phyloP scores from a whole-genome alignment of 2,797 vertebrate species.

The Oreochromis grahami region DNA sequence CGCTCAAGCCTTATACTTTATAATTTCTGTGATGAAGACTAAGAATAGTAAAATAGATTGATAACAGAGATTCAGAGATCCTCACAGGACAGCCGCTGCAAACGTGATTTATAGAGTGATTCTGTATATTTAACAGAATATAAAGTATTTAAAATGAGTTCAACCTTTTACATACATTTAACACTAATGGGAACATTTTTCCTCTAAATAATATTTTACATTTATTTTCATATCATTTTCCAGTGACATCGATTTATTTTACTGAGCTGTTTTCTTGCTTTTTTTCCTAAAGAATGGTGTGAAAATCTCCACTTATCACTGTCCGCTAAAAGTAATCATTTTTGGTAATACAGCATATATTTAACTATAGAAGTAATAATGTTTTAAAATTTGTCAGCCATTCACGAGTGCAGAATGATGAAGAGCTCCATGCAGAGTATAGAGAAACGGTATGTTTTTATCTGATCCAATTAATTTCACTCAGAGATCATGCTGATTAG shows the following conservation, averaged over 20 bases:
- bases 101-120: neutral
- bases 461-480: neutral
- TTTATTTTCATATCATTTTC: neutral
- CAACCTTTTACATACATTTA: neutral
- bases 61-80: neutral
- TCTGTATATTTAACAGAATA: neutral
- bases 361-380: neutral
- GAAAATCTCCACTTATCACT: neutral
- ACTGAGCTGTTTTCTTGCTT: neutral
- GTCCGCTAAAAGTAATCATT: neutral
- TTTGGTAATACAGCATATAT: neutral
- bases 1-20: neutral
- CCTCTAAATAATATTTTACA: neutral
- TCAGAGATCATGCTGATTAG: neutral
- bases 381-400: neutral
- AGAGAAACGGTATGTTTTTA: fast-evolving
- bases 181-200: neutral
- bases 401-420: neutral
- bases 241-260: neutral
- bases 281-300: neutral
- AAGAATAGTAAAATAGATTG: neutral
- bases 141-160: neutral
- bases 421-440: neutral
- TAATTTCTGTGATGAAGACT: neutral
- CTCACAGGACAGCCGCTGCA: neutral